A percentile compares a stretch with the other conserved stretches of the same genome.
Evolutionary conservation across 2,113 vertebrate genomes (phyloP).

Genomic region (Rhinichthys klamathensis): DNA sequence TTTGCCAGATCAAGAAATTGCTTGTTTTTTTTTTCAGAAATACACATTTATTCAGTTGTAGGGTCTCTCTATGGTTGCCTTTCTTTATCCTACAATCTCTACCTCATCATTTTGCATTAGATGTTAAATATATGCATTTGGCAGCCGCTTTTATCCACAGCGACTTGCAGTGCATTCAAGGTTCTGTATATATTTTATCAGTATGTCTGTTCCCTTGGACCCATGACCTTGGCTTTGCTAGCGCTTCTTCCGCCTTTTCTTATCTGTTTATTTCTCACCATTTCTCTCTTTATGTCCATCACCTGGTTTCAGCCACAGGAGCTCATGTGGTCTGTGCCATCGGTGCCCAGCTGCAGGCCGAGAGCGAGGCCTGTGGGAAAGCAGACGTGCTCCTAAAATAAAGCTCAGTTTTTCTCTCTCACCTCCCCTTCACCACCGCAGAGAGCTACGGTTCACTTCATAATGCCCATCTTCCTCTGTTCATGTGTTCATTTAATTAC

Average conservation of each 20-base stretch:
- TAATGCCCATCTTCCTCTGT: constrained; percentile 34
- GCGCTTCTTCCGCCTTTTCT: not conserved
- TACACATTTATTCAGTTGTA: not conserved
- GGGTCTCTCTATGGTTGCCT: not conserved
- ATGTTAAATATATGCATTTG: not conserved
- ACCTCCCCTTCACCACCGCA: constrained; percentile 17
- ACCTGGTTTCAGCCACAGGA: not conserved
- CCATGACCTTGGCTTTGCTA: constrained; percentile 9
- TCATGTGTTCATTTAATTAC: constrained; percentile 50
- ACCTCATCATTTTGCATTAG: not conserved
- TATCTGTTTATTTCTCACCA: not conserved
- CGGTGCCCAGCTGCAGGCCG: constrained; percentile 43
- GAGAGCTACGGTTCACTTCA: constrained; percentile 30
- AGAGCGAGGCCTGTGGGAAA: constrained; percentile 19
- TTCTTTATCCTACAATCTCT: not conserved
- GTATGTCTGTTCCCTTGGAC: not conserved
- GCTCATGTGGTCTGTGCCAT: not conserved
- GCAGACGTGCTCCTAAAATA: constrained; percentile 17
- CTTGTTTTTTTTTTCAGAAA: not conserved
- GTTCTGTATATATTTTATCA: not conserved
- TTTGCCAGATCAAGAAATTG: not conserved
- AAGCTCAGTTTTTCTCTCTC: constrained; percentile 33
- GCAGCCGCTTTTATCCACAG: not conserved
- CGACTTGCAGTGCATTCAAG: not conserved
- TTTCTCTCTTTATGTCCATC: constrained; percentile 16